Base-by-base conservation (phyloP, 2,113 vertebrate species). In the Melanerpes formicivorus region DNA sequence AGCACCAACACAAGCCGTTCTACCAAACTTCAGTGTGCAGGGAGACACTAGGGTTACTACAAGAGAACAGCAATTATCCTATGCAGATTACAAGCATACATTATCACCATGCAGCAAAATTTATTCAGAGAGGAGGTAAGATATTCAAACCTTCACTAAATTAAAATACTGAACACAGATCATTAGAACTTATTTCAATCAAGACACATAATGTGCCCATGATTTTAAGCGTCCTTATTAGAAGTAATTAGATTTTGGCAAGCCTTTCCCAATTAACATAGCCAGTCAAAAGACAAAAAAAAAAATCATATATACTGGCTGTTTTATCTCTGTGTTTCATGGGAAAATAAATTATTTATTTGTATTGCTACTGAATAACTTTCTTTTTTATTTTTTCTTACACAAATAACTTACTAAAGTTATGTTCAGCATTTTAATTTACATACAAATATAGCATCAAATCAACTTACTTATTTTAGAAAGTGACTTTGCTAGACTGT, bases 401-500 rank as follows among this genome's bases (percentile, higher is more conserved):
- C 42, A 50, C 56, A 48, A 62, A 92, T 71, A 55, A 1, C 5
- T 81, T 60, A 32, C 10, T 55, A 55, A 55, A 55, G 25, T 17
- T 85, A 65, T 25, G 46, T 81, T 88, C 50, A 88, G 50, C 87
- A 94, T 88, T 94, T 91, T 71, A 80, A 88, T 89, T 80, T 92
- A 67, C 30, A 80, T 34, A 83, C 30, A 85, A 87, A 86, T 66
- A 86, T 3, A 15, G 59, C 4, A 0, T 92, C 77, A 91, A 55
- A 80, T 92, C 70, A 91, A 95, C 93, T 95, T 95, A 95, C 93
- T 96, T 91, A 95, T 95, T 95, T 97, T 97, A 95, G 95, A 96
- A 82, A 93, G 91, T 86, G 94, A 96, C 52, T 94, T 94, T 95
- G 92, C 93, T 92, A 93, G 95, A 93, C 79, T 93, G 92, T 94